Evolutionary conservation across 2,797 vertebrate genomes (phyloP).

Genomic region (Leptoclinus maculatus): DNA sequence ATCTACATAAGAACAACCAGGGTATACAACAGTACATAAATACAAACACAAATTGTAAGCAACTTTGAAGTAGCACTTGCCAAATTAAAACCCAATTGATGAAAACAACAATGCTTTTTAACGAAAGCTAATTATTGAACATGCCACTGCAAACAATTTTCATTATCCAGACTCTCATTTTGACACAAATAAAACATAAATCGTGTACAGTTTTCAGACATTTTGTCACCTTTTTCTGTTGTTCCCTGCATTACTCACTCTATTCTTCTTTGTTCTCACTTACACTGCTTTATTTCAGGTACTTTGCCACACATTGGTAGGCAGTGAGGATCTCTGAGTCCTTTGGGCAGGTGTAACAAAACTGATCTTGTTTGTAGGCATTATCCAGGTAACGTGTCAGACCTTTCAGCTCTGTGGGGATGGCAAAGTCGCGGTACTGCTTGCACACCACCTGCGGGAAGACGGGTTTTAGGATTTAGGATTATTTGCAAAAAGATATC

Average conservation of each 20-base stretch:
- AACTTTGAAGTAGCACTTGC: not conserved
- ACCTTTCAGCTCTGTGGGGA: slow-evolving; percentile 83
- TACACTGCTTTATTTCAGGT: slow-evolving; percentile 65
- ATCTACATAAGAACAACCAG: slow-evolving; percentile 18
- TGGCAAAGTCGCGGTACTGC: slow-evolving; percentile 86
- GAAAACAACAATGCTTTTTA: not conserved
- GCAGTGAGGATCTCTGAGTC: slow-evolving; percentile 87
- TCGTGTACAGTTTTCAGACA: not conserved
- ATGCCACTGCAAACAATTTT: not conserved
- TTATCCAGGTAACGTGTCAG: slow-evolving; percentile 87
- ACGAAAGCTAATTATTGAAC: not conserved
- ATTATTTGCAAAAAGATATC: not conserved
- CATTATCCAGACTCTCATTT: not conserved
- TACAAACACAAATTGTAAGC: slow-evolving; percentile 8
- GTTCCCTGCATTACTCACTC: not conserved
- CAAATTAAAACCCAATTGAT: not conserved
- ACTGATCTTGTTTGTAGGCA: slow-evolving; percentile 86
- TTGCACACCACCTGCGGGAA: slow-evolving; percentile 88
- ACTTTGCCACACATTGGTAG: slow-evolving; percentile 85
- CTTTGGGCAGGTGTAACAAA: slow-evolving; percentile 90
- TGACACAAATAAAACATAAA: slow-evolving; percentile 9
- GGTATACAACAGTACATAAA: slow-evolving; percentile 1
- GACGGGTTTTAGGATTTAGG: not conserved
- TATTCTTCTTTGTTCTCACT: slow-evolving; percentile 1
- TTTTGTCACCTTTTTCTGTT: not conserved